Percentiles rank a stretch among this genome's conserved stretches.
Evolutionary conservation across 2,888 invertebrate species (phyloP).

Genomic region (Cataglyphis albicans): DNA sequence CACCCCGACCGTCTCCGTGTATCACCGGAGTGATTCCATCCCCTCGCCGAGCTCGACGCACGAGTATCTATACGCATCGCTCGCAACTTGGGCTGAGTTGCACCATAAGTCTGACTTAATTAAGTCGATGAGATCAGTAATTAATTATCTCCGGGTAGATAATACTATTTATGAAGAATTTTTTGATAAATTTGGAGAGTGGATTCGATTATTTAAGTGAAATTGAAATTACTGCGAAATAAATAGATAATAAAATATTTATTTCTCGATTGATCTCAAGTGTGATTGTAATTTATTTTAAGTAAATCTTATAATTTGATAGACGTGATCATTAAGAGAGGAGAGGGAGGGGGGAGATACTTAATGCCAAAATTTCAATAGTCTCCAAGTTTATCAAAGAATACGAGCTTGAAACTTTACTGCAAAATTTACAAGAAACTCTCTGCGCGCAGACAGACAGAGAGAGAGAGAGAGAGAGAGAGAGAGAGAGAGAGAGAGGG

Average conservation of each 20-base stretch:
- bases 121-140: slow-evolving; percentile 17
- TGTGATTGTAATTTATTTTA: neutral
- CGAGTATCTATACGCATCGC: neutral
- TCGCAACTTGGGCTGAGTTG: slow-evolving; percentile 27
- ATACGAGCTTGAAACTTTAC: neutral
- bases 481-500: neutral
- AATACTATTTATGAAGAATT: slow-evolving; percentile 9
- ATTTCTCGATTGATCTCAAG: neutral
- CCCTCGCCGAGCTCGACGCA: neutral
- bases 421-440: neutral
- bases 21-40: slow-evolving; percentile 1
- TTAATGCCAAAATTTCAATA: neutral
- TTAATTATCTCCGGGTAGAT: slow-evolving; percentile 1
- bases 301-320: neutral
- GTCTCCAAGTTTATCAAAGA: slow-evolving; percentile 27
- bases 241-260: neutral
- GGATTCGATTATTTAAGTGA: slow-evolving; percentile 16
- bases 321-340: neutral
- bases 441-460: neutral
- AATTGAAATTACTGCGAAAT: slow-evolving; percentile 20
- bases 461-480: no score
- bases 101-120: slow-evolving; percentile 37
- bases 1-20: neutral
- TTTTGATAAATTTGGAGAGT: slow-evolving; percentile 39
- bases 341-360: neutral